Conservation (phyloP, 2,113 vertebrate species). For the Rhynchomys soricoides region DNA sequence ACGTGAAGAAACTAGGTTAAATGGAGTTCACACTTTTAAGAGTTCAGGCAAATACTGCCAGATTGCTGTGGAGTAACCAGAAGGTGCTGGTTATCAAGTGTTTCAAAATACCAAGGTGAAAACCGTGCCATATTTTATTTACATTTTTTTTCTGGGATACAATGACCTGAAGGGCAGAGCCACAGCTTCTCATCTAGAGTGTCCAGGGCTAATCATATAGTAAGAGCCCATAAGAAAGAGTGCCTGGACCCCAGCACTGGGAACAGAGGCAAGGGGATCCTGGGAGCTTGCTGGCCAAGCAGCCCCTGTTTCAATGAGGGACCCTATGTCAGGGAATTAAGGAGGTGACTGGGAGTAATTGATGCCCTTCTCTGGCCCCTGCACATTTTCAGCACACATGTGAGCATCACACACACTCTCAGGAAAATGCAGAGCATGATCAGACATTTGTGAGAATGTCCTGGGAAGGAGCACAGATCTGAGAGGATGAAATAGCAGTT, state of each 20-base stretch:
- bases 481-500: neutral
- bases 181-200: neutral
- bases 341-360: neutral
- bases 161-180: no score
- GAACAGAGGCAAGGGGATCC: neutral
- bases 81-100: fast-evolving
- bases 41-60: neutral
- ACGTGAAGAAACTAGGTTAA: neutral
- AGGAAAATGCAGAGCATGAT: neutral
- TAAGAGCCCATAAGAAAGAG: neutral
- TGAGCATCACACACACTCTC: neutral
- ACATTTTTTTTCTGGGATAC: neutral
- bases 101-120: no score
- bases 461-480: neutral
- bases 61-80: neutral
- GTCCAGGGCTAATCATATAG: neutral
- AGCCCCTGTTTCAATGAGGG: neutral
- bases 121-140: fast-evolving
- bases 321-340: neutral
- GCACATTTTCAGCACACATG: neutral
- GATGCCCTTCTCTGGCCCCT: neutral
- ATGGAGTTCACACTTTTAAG: neutral
- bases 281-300: neutral
- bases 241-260: neutral
- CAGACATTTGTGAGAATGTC: neutral